Base-by-base conservation (phyloP, 2,888 invertebrate species). In the Disparrhopalites patrizii region DNA sequence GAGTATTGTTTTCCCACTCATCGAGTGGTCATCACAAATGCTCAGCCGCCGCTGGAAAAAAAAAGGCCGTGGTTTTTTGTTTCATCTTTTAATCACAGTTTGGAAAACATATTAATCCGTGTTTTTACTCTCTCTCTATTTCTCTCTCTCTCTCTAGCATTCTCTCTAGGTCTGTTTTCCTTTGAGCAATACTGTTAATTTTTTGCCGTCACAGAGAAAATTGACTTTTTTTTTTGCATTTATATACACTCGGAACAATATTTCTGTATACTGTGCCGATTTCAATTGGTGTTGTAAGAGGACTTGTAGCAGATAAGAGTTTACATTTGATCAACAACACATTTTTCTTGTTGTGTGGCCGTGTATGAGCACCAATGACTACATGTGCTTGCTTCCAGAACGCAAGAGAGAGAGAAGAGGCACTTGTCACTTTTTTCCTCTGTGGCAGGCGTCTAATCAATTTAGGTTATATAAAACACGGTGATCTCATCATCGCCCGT, bases 41-140 rank as follows among this genome's bases (percentile, higher is more conserved):
- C n/a, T n/a, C n/a, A n/a, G n/a, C n/a, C n/a, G n/a, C n/a, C n/a
- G n/a, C n/a, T n/a, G n/a, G n/a, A n/a, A n/a, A n/a, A n/a, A n/a
- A n/a, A n/a, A n/a, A n/a, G n/a, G n/a, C 47, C 3, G 13, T 47
- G 47, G 20, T 47, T 47, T 47, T 36, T 36, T 36, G 36, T 36
- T 47, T n/a, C n/a, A 47, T 47, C 47, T 47, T 47, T n/a, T 47
- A 47, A 25, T 20, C 47, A 47, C 15, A 36, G 20, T 47, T 20
- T 47, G 3, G 23, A 47, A 47, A 20, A 47, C 23, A 47, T 47
- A n/a, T n/a, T n/a, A 47, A 47, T 47, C 47, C 47, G 10, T 47
- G 47, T 47, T 47, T 38, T 36, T 36, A 56, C 55, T 55, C 55
- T 55, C 54, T 54, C 54, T 27, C 54, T 33, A n/a, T 55, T 20